These are phyloP conservation scores for Eubasilissa splendida DNA, from an alignment of 2,888 invertebrate species.

Conservation along the genomic window DNA sequence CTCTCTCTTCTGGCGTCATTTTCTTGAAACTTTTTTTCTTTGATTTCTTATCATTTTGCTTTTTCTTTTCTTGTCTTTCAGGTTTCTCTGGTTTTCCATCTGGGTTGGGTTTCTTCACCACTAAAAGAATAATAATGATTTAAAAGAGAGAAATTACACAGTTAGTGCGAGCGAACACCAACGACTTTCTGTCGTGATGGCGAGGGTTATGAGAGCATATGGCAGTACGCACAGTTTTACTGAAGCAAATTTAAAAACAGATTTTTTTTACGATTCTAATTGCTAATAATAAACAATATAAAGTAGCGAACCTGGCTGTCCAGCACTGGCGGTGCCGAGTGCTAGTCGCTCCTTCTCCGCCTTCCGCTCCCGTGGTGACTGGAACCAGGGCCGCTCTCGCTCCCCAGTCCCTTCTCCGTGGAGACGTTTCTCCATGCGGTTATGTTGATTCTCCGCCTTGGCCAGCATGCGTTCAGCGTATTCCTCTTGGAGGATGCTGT, in stretches of 20 bases:
- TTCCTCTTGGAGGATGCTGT: slow-evolving; percentile 87
- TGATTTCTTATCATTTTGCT: slow-evolving; percentile 64
- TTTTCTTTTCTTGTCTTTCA: slow-evolving; percentile 59
- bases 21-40: slow-evolving; percentile 69
- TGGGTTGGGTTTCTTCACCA: slow-evolving; percentile 15
- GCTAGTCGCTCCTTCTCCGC: slow-evolving; percentile 81
- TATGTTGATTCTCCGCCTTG: slow-evolving; percentile 88
- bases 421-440: slow-evolving; percentile 71
- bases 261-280: too few species aligned
- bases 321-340: slow-evolving; percentile 60
- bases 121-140: neutral
- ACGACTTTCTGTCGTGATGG: too few species aligned
- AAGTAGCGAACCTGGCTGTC: slow-evolving; percentile 53
- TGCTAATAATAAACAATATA: neutral
- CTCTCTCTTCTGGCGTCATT: slow-evolving; percentile 76
- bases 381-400: slow-evolving; percentile 85
- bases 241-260: too few species aligned
- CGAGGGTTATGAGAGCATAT: too few species aligned
- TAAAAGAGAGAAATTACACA: too few species aligned
- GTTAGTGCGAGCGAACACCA: too few species aligned
- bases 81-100: slow-evolving; percentile 41
- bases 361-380: slow-evolving; percentile 84
- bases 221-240: too few species aligned
- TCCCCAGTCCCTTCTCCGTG: slow-evolving; percentile 64
- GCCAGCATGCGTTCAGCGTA: slow-evolving; percentile 86